These are phyloP conservation scores for Lordiphosa clarofinis DNA, from an alignment of 1,140 invertebrate species.

Conservation along the genomic window DNA sequence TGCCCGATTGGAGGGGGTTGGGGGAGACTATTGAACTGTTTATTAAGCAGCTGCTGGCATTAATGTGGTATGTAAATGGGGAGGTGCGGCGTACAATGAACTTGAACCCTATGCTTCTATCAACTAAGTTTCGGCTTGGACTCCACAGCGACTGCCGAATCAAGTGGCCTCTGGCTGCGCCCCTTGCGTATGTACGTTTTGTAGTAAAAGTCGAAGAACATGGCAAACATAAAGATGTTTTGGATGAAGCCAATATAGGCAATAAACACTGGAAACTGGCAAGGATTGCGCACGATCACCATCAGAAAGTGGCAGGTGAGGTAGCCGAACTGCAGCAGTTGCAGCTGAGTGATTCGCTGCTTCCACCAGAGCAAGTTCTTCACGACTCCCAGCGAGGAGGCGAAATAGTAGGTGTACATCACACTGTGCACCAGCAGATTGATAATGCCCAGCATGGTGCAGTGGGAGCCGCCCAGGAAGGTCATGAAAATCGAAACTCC, in stretches of 20 bases:
- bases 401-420: slow-evolving; percentile 73
- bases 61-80: slow-evolving; percentile 38
- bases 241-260: slow-evolving; percentile 59
- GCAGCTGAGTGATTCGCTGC: slow-evolving; percentile 63
- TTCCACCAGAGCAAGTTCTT: slow-evolving; percentile 80
- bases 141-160: background rate
- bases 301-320: slow-evolving; percentile 83
- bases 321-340: slow-evolving; percentile 79
- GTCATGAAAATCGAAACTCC: slow-evolving; percentile 81
- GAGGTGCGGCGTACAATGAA: slow-evolving; percentile 10
- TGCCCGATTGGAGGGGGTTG: slow-evolving; percentile 5
- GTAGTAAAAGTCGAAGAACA: slow-evolving; percentile 76
- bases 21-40: slow-evolving; percentile 42
- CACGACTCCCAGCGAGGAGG: slow-evolving; percentile 43
- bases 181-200: slow-evolving; percentile 55
- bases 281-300: slow-evolving; percentile 60
- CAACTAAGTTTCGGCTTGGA: slow-evolving; percentile 38
- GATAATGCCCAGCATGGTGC: slow-evolving; percentile 63
- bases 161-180: background rate
- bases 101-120: slow-evolving; percentile 31
- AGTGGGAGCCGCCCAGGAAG: slow-evolving; percentile 81
- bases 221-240: slow-evolving; percentile 73
- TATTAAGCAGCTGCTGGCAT: slow-evolving; percentile 47
- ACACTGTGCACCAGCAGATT: slow-evolving; percentile 71
- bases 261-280: slow-evolving; percentile 51